Conservation (phyloP, 2,888 invertebrate genomes). For the Platyscelio sp. region DNA sequence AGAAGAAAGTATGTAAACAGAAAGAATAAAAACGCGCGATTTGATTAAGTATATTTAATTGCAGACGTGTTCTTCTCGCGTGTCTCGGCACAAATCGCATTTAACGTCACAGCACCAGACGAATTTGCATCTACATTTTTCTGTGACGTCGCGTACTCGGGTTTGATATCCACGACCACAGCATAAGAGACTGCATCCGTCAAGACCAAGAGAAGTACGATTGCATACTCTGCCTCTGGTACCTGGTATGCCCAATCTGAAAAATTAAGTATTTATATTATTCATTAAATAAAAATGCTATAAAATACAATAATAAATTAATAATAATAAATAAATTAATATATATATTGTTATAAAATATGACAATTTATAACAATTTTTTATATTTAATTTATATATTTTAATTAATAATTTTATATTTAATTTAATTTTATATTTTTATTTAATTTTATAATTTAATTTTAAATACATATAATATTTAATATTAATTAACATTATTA, state of each 20-base stretch:
- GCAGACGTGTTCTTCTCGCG: constrained; percentile 94
- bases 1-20: background rate
- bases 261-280: too few relatives aligned
- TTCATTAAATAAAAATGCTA: too few relatives aligned
- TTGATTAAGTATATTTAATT: constrained; percentile 87
- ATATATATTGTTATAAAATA: too few relatives aligned
- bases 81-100: constrained; percentile 93
- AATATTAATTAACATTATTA: too few relatives aligned
- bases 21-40: constrained; percentile 40
- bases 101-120: constrained; percentile 96
- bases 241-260: constrained; percentile 92
- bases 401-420: too few relatives aligned
- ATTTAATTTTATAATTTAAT: too few relatives aligned
- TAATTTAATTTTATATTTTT: too few relatives aligned
- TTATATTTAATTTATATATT: too few relatives aligned
- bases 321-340: too few relatives aligned
- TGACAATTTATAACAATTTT: too few relatives aligned
- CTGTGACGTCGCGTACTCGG: constrained; percentile 92
- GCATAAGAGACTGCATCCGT: constrained; percentile 94
- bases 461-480: too few relatives aligned
- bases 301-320: too few relatives aligned
- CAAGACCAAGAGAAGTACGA: constrained; percentile 93
- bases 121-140: constrained; percentile 95
- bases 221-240: constrained; percentile 94
- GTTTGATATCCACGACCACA: constrained; percentile 96